A percentile compares a stretch with the other conserved stretches of the same genome.
Conservation (phyloP, 2,888 invertebrate genomes). For the Macrosiphum euphorbiae region DNA sequence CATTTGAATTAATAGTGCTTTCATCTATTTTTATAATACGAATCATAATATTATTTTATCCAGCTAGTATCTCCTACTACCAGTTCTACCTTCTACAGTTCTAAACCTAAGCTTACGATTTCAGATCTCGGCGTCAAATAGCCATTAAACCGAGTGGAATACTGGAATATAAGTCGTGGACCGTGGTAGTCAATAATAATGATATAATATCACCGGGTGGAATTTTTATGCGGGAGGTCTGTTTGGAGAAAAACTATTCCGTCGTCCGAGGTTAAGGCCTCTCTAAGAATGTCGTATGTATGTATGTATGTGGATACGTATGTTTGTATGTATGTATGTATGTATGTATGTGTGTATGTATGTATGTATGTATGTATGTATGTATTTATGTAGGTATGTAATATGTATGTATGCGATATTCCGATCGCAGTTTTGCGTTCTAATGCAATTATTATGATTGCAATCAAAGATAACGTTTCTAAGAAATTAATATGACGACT, state of each 20-base stretch:
- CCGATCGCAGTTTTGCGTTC: constrained; percentile 6
- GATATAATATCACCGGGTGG: neutral
- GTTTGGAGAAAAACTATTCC: neutral
- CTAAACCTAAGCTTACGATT: neutral
- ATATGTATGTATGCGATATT: neutral
- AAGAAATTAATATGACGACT: constrained; percentile 25
- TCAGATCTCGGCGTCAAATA: neutral
- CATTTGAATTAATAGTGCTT: neutral
- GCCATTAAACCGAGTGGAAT: neutral
- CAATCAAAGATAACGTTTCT: constrained; percentile 44
- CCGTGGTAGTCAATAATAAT: neutral
- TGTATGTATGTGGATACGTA: neutral
- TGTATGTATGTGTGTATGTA: neutral
- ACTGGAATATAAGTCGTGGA: neutral
- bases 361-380: neutral
- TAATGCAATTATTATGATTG: constrained; percentile 41
- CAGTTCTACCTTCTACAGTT: neutral
- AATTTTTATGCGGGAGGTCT: constrained; percentile 34
- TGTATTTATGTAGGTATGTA: neutral
- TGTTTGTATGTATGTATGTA: neutral
- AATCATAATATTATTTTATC: neutral
- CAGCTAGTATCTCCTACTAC: neutral
- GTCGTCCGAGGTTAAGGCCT: constrained; percentile 52
- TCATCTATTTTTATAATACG: neutral
- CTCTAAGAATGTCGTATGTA: constrained; percentile 21